These are phyloP conservation scores for Cotesia vestalis DNA, from an alignment of 1,140 invertebrate genomes.

Conservation along the genomic window DNA sequence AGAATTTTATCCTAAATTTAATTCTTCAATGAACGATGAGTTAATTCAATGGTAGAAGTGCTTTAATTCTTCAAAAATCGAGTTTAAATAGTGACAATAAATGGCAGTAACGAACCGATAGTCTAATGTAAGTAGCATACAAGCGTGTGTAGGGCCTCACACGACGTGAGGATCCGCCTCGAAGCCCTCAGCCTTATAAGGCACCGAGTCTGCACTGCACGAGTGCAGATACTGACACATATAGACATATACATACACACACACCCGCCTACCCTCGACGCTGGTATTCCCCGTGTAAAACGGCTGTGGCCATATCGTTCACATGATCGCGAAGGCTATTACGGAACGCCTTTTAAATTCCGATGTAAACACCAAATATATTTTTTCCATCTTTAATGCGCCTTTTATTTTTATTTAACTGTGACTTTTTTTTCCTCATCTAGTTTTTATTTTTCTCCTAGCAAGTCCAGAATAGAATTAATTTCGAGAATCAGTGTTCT, in stretches of 20 bases:
- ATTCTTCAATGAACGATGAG: too few relatives aligned
- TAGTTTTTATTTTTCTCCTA: background rate
- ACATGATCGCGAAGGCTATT: conserved; percentile 10
- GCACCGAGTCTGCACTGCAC: conserved; percentile 23
- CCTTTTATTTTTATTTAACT: background rate
- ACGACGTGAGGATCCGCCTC: conserved; percentile 33
- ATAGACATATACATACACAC: conserved; percentile 2
- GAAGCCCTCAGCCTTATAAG: conserved; percentile 35
- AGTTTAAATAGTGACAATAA: conserved; percentile 3
- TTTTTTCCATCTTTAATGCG: background rate
- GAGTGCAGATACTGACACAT: conserved; percentile 21
- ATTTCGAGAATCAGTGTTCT: too few relatives aligned
- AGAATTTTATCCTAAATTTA: too few relatives aligned
- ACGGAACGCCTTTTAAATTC: conserved; percentile 10
- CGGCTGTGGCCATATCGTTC: conserved; percentile 19
- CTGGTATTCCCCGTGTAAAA: conserved; percentile 17
- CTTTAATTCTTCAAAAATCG: background rate
- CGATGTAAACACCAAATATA: background rate
- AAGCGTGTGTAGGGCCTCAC: conserved; percentile 30
- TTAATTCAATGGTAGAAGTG: too few relatives aligned
- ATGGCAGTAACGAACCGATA: background rate
- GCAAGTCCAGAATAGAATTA: too few relatives aligned
- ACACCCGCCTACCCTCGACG: conserved; percentile 22
- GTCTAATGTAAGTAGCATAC: background rate
- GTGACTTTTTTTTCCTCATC: background rate